Base-by-base conservation (phyloP, 2,113 vertebrate genomes). In the Oceanites oceanicus region DNA sequence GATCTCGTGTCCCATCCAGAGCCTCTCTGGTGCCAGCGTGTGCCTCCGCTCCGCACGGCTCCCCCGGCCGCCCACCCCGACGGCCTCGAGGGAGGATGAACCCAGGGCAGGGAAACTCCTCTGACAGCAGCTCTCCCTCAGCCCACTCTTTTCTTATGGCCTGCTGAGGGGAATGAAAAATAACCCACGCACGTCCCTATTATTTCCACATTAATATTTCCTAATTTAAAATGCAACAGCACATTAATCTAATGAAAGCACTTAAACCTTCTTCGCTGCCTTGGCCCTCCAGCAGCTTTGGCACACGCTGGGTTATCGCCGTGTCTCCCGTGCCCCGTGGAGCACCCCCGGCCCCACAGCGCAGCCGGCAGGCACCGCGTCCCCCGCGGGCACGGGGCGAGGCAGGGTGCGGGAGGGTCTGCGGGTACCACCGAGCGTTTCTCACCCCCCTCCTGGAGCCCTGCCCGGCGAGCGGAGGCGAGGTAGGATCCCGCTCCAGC, bases 401-500 rank as follows among this genome's bases (percentile, higher is more conserved):
- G 40, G 30, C 49, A 32, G 18, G 56, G 13, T 7, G 36, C 1
- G 4, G 40, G 56, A n/a, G 47, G 42, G 50, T 30, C 61, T 22
- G 36, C 1, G 2, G 53, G 53, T 21, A 34, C 67, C 19, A 9
- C 67, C 3, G 21, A 10, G 42, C 1, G 2, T 29, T 47, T 36
- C 38, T 45, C 22, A 30, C 15, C 52, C n/a, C 29, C 13, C 13
- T 52, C 44, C 62, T 58, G 19, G 19, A 38, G 38, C 13, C 52
- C 47, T 2, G 2, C 5, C 40, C 1, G 3, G 30, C 0, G 0
- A 77, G 38, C 1, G 0, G 63, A 26, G 49, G 42, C 1, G 5
- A n/a, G 58, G 49, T 5, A 10, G 29, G 29, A 17, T 29, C 36
- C 30, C 2, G 3, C 27, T 44, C 44, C 71, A 32, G 26, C 17